Evolutionary conservation across 2,113 vertebrate species (phyloP).

Genomic region (Polyodon spathula): DNA sequence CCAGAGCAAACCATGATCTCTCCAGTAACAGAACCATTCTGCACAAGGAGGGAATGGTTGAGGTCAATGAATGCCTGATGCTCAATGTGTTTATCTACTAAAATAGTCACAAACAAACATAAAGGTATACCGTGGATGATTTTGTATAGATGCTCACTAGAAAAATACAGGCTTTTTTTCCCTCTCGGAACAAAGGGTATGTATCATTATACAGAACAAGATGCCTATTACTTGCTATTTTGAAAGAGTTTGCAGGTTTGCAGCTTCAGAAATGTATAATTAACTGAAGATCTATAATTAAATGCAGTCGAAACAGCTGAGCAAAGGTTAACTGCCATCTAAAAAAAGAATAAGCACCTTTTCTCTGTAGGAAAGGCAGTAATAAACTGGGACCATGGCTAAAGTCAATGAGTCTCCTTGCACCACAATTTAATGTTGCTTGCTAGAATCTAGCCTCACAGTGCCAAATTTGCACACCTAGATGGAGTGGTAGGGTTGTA

Average conservation of each 20-base stretch:
- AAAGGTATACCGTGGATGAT: background rate
- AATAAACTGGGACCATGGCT: background rate
- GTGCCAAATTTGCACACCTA: too few relatives aligned
- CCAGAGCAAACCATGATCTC: too few relatives aligned
- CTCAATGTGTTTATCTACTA: too few relatives aligned
- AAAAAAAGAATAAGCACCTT: background rate
- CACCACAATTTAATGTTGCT: too few relatives aligned
- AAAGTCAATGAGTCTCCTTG: background rate
- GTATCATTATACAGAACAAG: background rate
- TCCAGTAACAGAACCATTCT: too few relatives aligned
- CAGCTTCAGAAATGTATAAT: background rate
- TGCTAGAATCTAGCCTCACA: too few relatives aligned
- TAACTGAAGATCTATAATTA: slow-evolving; percentile 7
- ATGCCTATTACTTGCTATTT: background rate
- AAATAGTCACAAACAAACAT: too few relatives aligned
- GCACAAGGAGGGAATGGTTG: too few relatives aligned
- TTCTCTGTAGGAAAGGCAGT: background rate
- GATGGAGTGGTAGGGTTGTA: too few relatives aligned
- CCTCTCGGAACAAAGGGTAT: too few relatives aligned
- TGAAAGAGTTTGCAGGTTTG: background rate
- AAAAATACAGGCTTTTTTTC: background rate
- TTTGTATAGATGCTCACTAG: background rate
- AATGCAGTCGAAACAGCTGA: background rate
- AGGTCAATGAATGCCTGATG: too few relatives aligned
- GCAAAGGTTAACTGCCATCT: background rate